Percentiles rank a stretch among this genome's conserved stretches.
These are phyloP conservation scores for Ditylenchus weischeri DNA, from an alignment of 2,888 invertebrate genomes.

Conservation along the genomic window DNA sequence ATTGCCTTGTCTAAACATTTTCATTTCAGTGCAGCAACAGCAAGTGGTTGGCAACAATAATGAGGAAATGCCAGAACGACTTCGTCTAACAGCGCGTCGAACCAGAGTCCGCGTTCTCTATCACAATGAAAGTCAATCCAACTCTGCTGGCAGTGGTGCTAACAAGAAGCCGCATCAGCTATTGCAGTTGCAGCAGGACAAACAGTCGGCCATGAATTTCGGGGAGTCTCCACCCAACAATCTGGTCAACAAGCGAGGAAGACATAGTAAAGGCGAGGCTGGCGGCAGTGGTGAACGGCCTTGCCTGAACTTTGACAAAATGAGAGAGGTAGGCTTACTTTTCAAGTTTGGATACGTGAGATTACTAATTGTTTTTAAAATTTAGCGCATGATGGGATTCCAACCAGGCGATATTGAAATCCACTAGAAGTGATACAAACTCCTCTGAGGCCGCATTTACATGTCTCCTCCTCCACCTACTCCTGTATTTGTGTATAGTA, in stretches of 20 bases:
- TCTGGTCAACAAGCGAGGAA: conserved; percentile 31
- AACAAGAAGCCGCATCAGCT: conserved; percentile 6
- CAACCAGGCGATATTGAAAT: background rate
- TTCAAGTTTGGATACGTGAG: background rate
- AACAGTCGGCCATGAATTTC: conserved; percentile 7
- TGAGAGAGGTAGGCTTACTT: conserved; percentile 33
- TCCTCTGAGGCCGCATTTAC: too few relatives aligned
- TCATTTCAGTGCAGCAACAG: conserved; percentile 1
- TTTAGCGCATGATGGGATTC: conserved; percentile 19
- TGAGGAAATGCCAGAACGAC: too few relatives aligned
- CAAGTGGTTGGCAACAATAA: background rate
- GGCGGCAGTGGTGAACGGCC: conserved; percentile 26
- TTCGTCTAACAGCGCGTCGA: conserved; percentile 24
- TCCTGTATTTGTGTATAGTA: too few relatives aligned
- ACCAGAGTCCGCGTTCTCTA: conserved; percentile 32
- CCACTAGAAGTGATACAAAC: too few relatives aligned
- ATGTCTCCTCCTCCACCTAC: too few relatives aligned
- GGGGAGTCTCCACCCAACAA: conserved; percentile 36
- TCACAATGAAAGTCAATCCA: conserved; percentile 20
- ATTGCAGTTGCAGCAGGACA: background rate
- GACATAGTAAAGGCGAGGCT: conserved; percentile 24
- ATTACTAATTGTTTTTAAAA: background rate
- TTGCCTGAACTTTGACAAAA: conserved; percentile 38
- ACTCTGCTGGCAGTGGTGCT: conserved; percentile 2
- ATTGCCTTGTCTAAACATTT: background rate